Evolutionary conservation across 1,140 invertebrate species (phyloP).

Genomic region (Elysia chlorotica): DNA sequence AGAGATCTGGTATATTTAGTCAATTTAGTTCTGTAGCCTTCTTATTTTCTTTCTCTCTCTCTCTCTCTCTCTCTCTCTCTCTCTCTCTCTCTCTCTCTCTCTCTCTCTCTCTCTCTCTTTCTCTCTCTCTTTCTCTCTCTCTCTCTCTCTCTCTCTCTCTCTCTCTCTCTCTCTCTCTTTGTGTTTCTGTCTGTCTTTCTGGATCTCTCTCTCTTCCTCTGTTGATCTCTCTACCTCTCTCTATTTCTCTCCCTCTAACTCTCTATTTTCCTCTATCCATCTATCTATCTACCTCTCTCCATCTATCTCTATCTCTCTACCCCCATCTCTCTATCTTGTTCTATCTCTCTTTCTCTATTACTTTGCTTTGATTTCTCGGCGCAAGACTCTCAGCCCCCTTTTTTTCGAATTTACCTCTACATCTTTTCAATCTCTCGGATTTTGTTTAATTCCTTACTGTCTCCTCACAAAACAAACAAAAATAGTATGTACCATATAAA

Average conservation of each 20-base stretch:
- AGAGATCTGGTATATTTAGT: too few relatives aligned
- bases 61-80: conserved; percentile 3
- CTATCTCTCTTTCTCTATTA: conserved; percentile 8
- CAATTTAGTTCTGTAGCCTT: background rate
- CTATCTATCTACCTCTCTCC: too few relatives aligned
- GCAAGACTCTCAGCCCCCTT: too few relatives aligned
- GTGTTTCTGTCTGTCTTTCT: background rate
- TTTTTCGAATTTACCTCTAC: too few relatives aligned
- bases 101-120: conserved; percentile 1
- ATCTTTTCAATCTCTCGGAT: too few relatives aligned
- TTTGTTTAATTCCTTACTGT: too few relatives aligned
- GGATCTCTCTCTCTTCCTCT: background rate
- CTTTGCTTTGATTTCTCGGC: too few relatives aligned
- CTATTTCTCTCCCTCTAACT: background rate
- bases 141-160: background rate
- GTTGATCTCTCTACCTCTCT: too few relatives aligned
- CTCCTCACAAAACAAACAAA: too few relatives aligned
- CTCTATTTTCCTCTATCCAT: too few relatives aligned
- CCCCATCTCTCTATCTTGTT: conserved; percentile 7
- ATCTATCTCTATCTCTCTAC: too few relatives aligned
- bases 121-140: conserved; percentile 6
- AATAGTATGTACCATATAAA: too few relatives aligned
- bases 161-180: background rate
- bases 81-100: conserved; percentile 2
- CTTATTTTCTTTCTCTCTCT: background rate